Evolutionary conservation across 2,888 invertebrate genomes (phyloP), one percentile per base, ranked within the genome.

Genomic region (Hermaeophaga mercurialis): DNA sequence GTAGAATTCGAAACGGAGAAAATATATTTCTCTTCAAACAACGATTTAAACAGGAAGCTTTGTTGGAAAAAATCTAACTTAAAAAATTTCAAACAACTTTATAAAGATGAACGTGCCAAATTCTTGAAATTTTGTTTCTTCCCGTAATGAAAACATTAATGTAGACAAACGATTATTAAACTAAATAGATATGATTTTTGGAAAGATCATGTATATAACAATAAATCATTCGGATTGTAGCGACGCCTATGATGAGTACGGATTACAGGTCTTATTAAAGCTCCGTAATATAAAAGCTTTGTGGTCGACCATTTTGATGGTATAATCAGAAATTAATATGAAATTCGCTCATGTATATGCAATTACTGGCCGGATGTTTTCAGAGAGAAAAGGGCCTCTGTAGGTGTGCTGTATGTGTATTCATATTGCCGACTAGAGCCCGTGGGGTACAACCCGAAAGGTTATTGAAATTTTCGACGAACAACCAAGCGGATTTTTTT

Each of bases 281-380:
- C 70, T 60, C 64, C 70, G 74, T 72, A 76, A 77, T 78, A 77
- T 78, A 78, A 78, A 78, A 78, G 78, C 78, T 77, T 78, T 78
- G 78, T 77, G 77, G 76, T 72, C 74, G 77, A 74, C 74, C 77
- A 71, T 75, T 75, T 74, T 72, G 41, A 41, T 41, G 70, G 77
- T 74, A 78, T 78, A 78, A 78, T 78, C 78, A 78, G 78, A 78
- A 78, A 78, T 78, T 78, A 78, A 78, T 78, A 78, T 78, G 78
- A 78, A 77, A 78, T 76, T 75, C 77, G 75, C 76, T 78, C 78
- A 78, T 78, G 78, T 77, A 78, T 77, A 77, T 76, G 77, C 78
- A 77, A 78, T 78, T 77, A 77, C 72, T 71, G 66, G 69, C 72
- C 72, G 73, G 75, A 75, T 75, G 73, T 74, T 75, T 75, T 74